Percentiles rank a stretch among this genome's conserved stretches.
These are phyloP conservation scores for Virgularia gustaviana DNA, from an alignment of 92 coral and sea anemone genomes.

Conservation along the genomic window DNA sequence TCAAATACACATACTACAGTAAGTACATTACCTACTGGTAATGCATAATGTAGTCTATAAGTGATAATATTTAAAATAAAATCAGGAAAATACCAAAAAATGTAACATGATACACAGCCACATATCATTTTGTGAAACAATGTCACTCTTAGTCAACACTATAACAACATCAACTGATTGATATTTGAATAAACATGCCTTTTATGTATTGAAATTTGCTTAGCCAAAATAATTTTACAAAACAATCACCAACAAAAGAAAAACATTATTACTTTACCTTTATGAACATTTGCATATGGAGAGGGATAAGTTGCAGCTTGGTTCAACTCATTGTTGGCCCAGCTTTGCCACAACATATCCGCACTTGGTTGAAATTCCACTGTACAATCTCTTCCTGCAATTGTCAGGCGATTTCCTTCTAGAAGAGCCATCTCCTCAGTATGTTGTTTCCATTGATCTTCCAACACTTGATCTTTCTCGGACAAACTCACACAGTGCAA, in stretches of 20 bases:
- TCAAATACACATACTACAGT: no score
- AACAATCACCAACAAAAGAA: no score
- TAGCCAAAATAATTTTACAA: neutral
- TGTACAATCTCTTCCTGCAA: constrained; percentile 56
- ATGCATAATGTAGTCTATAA: no score
- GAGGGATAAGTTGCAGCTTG: constrained; percentile 72
- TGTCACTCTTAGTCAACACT: no score
- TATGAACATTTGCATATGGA: constrained; percentile 62
- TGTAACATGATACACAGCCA: no score
- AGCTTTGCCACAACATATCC: constrained; percentile 69
- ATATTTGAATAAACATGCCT: neutral
- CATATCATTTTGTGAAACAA: no score
- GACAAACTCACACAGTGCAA: constrained; percentile 60
- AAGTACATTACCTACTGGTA: no score
- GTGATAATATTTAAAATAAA: no score
- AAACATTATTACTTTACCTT: constrained; percentile 15
- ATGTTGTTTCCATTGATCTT: constrained; percentile 62
- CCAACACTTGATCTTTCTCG: constrained; percentile 58
- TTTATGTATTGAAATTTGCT: neutral
- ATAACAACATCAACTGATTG: no score
- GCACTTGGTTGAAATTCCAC: constrained; percentile 71
- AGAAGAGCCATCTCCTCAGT: constrained; percentile 62
- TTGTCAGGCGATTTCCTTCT: constrained; percentile 56
- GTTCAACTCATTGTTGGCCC: constrained; percentile 59
- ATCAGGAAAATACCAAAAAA: no score